Conservation (phyloP, 2,888 invertebrate species). For the Vesta saturnalis region DNA sequence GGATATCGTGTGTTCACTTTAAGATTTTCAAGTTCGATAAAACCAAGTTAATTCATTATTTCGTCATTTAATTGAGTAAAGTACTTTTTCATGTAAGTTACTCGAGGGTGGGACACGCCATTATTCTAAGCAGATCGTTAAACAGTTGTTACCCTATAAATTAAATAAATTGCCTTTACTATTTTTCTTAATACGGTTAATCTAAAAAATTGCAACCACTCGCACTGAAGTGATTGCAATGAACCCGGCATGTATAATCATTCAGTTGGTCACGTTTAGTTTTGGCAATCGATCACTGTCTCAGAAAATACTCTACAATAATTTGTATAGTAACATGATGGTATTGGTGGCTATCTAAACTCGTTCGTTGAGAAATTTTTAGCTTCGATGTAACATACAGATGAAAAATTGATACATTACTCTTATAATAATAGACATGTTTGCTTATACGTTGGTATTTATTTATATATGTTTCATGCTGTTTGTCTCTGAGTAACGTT, state of each 20-base stretch:
- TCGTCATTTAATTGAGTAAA: slow-evolving; percentile 53
- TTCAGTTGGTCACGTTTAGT: neutral
- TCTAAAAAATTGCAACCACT: neutral
- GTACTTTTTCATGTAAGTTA: slow-evolving; percentile 53
- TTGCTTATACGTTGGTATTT: too few species aligned
- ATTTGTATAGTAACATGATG: neutral
- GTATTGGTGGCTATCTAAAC: neutral
- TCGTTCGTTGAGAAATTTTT: neutral
- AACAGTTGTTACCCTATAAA: slow-evolving; percentile 29
- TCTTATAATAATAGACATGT: neutral
- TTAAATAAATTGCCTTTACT: slow-evolving; percentile 14
- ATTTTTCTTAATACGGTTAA: neutral
- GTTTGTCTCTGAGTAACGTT: too few species aligned
- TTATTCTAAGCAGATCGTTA: slow-evolving; percentile 34
- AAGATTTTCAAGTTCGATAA: slow-evolving; percentile 47
- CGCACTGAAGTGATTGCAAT: neutral
- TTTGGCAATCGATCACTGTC: neutral
- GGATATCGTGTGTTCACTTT: slow-evolving; percentile 51
- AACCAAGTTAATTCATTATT: slow-evolving; percentile 54
- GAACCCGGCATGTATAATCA: neutral
- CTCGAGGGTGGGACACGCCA: slow-evolving; percentile 48
- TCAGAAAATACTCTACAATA: neutral
- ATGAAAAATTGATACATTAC: neutral
- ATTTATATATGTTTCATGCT: too few species aligned
- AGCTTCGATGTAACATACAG: neutral